These are phyloP conservation scores for Drosophila nr. medialis DNA, from an alignment of 2,888 invertebrate species.

Conservation along the genomic window DNA sequence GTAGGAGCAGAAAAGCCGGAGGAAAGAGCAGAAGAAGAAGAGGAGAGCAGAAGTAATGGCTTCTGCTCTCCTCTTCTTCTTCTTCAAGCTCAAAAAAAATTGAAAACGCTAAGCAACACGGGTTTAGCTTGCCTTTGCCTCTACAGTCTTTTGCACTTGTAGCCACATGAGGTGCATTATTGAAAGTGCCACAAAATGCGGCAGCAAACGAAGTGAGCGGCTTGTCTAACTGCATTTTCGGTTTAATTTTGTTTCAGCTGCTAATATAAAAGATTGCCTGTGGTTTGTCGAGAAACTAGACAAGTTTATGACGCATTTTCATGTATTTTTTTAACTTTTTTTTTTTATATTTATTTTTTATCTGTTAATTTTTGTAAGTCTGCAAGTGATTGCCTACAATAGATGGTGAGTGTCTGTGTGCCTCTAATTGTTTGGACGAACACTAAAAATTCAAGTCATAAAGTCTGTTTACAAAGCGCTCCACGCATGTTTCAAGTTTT, in stretches of 20 bases:
- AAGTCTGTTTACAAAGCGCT: constrained; percentile 24
- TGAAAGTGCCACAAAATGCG: constrained; percentile 51
- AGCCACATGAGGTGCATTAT: constrained; percentile 24
- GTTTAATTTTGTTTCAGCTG: constrained; percentile 32
- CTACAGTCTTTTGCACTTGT: constrained; percentile 19
- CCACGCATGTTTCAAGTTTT: background rate
- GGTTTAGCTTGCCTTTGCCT: background rate
- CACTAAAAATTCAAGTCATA: constrained; percentile 5
- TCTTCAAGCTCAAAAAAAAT: constrained; percentile 58
- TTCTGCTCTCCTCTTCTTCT: too few relatives aligned
- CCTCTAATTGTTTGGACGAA: constrained; percentile 6
- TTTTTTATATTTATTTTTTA: constrained; percentile 1
- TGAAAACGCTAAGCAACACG: constrained; percentile 61
- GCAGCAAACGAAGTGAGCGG: constrained; percentile 40
- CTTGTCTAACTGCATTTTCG: constrained; percentile 39
- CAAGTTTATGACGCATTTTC: constrained; percentile 39
- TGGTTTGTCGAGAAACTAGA: constrained; percentile 9
- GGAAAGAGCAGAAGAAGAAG: background rate
- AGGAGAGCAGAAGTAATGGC: constrained; percentile 9
- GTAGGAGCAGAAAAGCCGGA: constrained; percentile 6
- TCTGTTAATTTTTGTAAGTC: constrained; percentile 13
- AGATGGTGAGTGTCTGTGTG: background rate
- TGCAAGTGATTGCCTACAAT: constrained; percentile 10
- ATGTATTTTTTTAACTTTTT: background rate
- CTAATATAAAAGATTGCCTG: constrained; percentile 4